These are phyloP conservation scores for Laticauda colubrina DNA, from an alignment of 2,113 vertebrate genomes.

Conservation along the genomic window DNA sequence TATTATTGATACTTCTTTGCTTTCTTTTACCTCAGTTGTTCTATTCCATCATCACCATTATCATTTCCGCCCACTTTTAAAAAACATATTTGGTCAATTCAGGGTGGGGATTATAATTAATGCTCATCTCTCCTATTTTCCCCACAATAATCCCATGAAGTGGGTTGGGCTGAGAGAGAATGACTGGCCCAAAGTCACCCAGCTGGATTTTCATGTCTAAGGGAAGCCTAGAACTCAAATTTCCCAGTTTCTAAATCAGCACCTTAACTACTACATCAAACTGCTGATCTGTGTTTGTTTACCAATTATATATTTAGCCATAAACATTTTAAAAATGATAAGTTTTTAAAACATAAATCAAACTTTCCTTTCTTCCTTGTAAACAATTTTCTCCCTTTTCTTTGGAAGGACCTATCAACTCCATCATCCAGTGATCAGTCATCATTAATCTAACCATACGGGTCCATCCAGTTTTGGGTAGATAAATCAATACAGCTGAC, in stretches of 20 bases:
- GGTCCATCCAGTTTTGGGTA: not conserved
- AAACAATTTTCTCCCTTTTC: not conserved
- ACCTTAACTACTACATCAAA: not conserved
- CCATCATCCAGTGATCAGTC: not conserved
- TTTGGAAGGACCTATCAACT: not conserved
- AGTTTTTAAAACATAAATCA: not conserved
- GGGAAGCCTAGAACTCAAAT: not conserved
- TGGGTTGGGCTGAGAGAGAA: not conserved
- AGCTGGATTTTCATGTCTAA: not conserved
- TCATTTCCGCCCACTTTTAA: not conserved
- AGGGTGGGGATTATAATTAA: not conserved
- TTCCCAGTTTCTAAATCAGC: not conserved
- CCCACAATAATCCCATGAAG: not conserved
- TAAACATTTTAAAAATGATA: not conserved
- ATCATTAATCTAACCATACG: not conserved
- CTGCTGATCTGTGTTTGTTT: not conserved
- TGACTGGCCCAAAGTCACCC: not conserved
- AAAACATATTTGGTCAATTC: not conserved
- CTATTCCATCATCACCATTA: not conserved
- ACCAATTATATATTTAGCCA: not conserved
- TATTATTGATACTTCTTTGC: too few relatives aligned
- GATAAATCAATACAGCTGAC: not conserved
- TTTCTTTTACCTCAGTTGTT: too few relatives aligned
- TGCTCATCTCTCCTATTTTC: not conserved
- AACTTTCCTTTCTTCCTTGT: not conserved